phyloP scores from a whole-genome alignment of 1,140 invertebrate species.

The Magallana ariakensis region DNA sequence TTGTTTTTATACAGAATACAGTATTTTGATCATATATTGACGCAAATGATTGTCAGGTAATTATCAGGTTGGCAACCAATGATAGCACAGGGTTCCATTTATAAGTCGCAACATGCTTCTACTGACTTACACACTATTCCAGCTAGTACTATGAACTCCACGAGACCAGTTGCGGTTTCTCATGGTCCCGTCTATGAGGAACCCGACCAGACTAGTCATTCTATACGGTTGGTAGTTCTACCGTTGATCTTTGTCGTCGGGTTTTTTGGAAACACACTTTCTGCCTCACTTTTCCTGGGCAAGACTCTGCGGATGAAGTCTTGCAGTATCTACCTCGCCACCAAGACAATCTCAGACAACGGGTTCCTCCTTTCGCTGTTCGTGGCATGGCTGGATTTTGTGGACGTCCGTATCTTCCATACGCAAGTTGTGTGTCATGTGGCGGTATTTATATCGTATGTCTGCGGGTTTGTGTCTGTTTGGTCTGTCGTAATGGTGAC shows the following conservation, averaged over 20 bases:
- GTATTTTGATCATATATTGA: neutral
- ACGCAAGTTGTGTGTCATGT: conserved; percentile 72
- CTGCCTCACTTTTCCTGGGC: conserved; percentile 57
- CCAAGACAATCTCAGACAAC: conserved; percentile 60
- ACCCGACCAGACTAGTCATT: neutral
- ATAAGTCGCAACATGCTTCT: neutral
- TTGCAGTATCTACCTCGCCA: conserved; percentile 66
- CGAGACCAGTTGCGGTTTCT: neutral
- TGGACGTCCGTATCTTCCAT: conserved; percentile 78
- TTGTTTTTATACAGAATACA: no score
- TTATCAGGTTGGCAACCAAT: conserved; percentile 15
- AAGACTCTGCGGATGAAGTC: conserved; percentile 56
- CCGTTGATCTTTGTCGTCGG: conserved; percentile 61
- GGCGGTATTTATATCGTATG: conserved; percentile 72
- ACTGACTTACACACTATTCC: neutral
- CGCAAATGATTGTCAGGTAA: neutral
- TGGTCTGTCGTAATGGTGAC: conserved; percentile 75
- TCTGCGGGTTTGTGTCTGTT: conserved; percentile 75
- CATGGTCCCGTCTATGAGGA: neutral
- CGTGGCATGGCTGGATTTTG: conserved; percentile 81
- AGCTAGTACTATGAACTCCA: neutral
- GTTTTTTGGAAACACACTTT: conserved; percentile 62
- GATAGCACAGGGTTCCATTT: neutral
- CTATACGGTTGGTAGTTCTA: conserved; percentile 59
- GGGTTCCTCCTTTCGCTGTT: conserved; percentile 63